Evolutionary conservation across 2,113 vertebrate species (phyloP).

Genomic region (Coreoperca whiteheadi): DNA sequence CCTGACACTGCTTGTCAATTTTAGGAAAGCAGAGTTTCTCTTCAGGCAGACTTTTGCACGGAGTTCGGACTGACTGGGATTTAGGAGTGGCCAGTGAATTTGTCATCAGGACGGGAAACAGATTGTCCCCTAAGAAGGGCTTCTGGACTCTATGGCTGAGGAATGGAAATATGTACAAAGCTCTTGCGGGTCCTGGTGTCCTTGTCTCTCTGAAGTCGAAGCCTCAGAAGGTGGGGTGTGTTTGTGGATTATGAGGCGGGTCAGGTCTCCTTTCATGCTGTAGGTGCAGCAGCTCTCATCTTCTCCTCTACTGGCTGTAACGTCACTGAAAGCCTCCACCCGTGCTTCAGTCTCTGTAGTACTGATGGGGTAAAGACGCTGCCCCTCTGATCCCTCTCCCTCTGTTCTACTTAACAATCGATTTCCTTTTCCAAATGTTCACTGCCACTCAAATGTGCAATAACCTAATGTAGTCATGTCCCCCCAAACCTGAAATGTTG

Average conservation of each 20-base stretch:
- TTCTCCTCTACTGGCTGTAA: slow-evolving; percentile 24
- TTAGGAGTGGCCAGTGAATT: background rate
- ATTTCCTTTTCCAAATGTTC: too few relatives aligned
- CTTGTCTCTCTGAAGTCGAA: background rate
- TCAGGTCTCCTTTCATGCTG: slow-evolving; percentile 26
- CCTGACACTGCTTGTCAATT: background rate
- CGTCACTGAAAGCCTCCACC: slow-evolving; percentile 16
- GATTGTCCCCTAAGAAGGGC: background rate
- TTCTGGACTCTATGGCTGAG: slow-evolving; percentile 15
- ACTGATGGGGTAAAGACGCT: background rate
- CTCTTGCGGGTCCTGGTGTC: slow-evolving; percentile 6
- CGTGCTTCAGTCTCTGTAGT: slow-evolving; percentile 11
- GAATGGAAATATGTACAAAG: slow-evolving; percentile 7
- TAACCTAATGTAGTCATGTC: too few relatives aligned
- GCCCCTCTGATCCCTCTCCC: slow-evolving; percentile 2
- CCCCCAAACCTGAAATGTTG: background rate
- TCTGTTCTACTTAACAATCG: too few relatives aligned
- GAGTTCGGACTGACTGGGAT: too few relatives aligned
- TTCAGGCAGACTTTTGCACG: too few relatives aligned
- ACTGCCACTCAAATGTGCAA: too few relatives aligned
- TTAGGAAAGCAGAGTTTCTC: too few relatives aligned
- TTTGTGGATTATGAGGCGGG: slow-evolving; percentile 40
- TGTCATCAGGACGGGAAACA: background rate
- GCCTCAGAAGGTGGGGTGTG: slow-evolving; percentile 21
- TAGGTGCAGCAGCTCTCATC: slow-evolving; percentile 11